Evolutionary conservation across 1,140 invertebrate genomes (phyloP), one percentile per base, ranked within the genome.

Genomic region (Triops longicaudatus): DNA sequence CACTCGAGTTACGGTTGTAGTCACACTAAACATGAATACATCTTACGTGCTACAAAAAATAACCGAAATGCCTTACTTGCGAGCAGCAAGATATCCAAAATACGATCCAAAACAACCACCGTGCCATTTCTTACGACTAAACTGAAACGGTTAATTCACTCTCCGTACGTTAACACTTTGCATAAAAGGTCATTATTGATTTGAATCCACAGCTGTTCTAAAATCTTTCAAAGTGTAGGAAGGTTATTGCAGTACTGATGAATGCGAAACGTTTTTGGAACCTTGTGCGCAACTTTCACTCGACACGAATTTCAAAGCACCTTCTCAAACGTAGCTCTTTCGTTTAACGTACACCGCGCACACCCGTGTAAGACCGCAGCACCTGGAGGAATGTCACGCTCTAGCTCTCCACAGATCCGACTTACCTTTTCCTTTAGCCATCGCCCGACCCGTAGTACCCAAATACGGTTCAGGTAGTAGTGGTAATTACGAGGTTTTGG

Each of bases 401-500:
- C 50, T 63, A 63, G 17, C 50, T 63, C 17, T 63, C 50, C 22
- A 63, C 50, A 17, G 22, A 17, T 63, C 50, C 50, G 17, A 63
- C 14, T 63, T 63, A 63, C 50, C 50, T 63, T 63, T 37, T 22
- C 17, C 17, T 63, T 22, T 63, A 63, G 22, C 50, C 14, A n/a
- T 63, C 17, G 50, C 50, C 50, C 22, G 50, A 63, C 6, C 50
- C 31, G 31, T 37, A 37, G 31, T 37, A 63, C n/a, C 50, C 14
- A 63, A 63, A 63, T n/a, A 17, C 50, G 50, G 50, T 63, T 22
- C 50, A 63, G 50, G 50, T 63, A 63, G 50, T 14, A 12, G 22
- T 63, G 50, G 50, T 63, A 63, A 63, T 63, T n/a, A n/a, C 17
- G 50, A 22, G 11, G 31, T 44, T 77, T 74, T 28, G 73, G 44